Evolutionary conservation across 1,140 invertebrate genomes (phyloP).

Genomic region (Gerris buenoi): DNA sequence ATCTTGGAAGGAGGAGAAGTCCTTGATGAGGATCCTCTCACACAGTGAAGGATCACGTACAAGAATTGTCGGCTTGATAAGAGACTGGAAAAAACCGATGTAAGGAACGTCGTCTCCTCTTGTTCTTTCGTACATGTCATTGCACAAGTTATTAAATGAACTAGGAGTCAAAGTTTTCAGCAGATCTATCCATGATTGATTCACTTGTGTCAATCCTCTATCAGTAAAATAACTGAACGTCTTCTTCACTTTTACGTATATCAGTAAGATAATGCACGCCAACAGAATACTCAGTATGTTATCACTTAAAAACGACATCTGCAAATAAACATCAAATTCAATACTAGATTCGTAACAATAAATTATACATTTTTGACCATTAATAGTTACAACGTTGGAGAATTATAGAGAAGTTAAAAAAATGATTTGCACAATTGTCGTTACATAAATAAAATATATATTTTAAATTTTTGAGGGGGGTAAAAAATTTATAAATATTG

Average conservation of each 20-base stretch:
- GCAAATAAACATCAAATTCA: too few species aligned
- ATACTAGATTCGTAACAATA: too few species aligned
- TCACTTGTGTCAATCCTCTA: neutral
- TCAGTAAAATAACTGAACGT: neutral
- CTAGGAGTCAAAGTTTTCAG: neutral
- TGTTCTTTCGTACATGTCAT: neutral
- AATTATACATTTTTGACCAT: too few species aligned
- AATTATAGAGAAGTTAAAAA: too few species aligned
- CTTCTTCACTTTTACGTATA: neutral
- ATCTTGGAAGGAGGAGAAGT: constrained; percentile 24
- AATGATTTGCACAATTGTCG: too few species aligned
- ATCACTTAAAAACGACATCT: neutral
- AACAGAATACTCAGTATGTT: neutral
- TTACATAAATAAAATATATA: too few species aligned
- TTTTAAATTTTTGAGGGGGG: too few species aligned
- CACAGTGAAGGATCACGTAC: constrained; percentile 16
- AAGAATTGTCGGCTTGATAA: neutral
- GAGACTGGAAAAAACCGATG: neutral
- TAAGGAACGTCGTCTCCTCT: neutral
- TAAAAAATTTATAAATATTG: too few species aligned
- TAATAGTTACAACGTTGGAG: too few species aligned
- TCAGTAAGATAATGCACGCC: neutral
- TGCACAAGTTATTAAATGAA: neutral
- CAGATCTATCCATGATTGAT: neutral
- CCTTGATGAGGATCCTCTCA: constrained; percentile 23